Conservation (phyloP, 2,888 invertebrate species). For the Lasioglossum vierecki region DNA sequence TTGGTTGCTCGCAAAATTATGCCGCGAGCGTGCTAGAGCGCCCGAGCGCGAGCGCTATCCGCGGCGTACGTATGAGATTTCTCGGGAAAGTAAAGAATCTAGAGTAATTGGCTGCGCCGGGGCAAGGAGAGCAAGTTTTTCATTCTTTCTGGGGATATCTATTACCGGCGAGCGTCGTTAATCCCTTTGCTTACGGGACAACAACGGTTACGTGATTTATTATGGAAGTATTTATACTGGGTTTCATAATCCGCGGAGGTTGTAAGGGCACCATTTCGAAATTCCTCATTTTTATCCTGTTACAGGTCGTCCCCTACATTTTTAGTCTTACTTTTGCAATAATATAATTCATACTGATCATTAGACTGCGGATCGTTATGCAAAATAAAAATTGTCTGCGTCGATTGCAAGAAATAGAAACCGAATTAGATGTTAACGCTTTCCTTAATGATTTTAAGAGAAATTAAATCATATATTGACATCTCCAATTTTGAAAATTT, state of each 20-base stretch:
- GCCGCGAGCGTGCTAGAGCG: slow-evolving; percentile 13
- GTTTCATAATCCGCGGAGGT: not conserved
- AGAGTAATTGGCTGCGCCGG: slow-evolving; percentile 71
- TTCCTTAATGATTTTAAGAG: too few relatives aligned
- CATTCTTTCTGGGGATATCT: slow-evolving; percentile 49
- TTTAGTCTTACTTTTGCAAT: not conserved
- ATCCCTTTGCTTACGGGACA: not conserved
- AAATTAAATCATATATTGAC: too few relatives aligned
- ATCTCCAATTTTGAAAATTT: too few relatives aligned
- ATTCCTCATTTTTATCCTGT: not conserved
- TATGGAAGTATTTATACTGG: not conserved
- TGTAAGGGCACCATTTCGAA: not conserved
- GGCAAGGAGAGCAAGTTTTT: slow-evolving; percentile 76
- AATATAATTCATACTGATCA: too few relatives aligned
- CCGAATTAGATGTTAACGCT: too few relatives aligned
- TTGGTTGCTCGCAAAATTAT: slow-evolving; percentile 23
- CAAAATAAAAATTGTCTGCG: too few relatives aligned
- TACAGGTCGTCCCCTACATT: not conserved
- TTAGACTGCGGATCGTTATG: too few relatives aligned
- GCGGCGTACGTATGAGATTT: slow-evolving; percentile 38
- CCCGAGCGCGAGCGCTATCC: not conserved
- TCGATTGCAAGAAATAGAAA: too few relatives aligned
- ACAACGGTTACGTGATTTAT: not conserved
- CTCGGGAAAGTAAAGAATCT: slow-evolving; percentile 72
- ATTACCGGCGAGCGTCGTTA: slow-evolving; percentile 30